A percentile compares a stretch with the other conserved stretches of the same genome.
These are phyloP conservation scores for Percopsis omiscomaycus DNA, from an alignment of 2,797 vertebrate genomes.

Conservation along the genomic window DNA sequence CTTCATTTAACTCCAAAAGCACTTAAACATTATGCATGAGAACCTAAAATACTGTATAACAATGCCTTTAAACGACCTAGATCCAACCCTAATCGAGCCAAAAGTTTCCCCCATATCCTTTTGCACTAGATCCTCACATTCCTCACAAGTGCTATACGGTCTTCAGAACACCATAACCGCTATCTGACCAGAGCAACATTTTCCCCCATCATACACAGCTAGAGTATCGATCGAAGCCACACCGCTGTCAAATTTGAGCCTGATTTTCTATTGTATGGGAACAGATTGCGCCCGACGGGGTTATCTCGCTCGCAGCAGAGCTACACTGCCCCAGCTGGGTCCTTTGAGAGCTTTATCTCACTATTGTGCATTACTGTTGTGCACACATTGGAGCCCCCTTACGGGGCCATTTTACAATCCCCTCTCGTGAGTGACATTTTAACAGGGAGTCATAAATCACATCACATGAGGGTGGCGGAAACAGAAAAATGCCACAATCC, in stretches of 20 bases:
- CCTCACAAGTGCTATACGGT: slow-evolving; percentile 34
- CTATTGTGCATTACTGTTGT: slow-evolving; percentile 50
- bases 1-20: too few species aligned
- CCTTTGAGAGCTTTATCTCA: slow-evolving; percentile 60
- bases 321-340: slow-evolving; percentile 42
- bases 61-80: neutral
- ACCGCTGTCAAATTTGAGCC: slow-evolving; percentile 46
- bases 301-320: slow-evolving; percentile 48
- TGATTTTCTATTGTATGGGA: slow-evolving; percentile 49
- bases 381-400: slow-evolving; percentile 43
- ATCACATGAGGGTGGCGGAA: slow-evolving; percentile 43
- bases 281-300: slow-evolving; percentile 49
- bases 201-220: slow-evolving; percentile 34
- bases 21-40: too few species aligned
- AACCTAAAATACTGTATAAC: too few species aligned
- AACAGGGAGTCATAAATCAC: slow-evolving; percentile 70
- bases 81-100: slow-evolving; percentile 9
- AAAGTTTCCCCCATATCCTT: slow-evolving; percentile 11
- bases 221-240: slow-evolving; percentile 51
- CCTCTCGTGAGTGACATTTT: slow-evolving; percentile 68
- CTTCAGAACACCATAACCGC: slow-evolving; percentile 24
- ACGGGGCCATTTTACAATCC: slow-evolving; percentile 50
- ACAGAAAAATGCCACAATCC: slow-evolving; percentile 56
- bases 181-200: slow-evolving; percentile 53
- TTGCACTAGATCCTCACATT: slow-evolving; percentile 19